phyloP scores from a whole-genome alignment of 2,113 vertebrate species.

The Leucopternis melanops region DNA sequence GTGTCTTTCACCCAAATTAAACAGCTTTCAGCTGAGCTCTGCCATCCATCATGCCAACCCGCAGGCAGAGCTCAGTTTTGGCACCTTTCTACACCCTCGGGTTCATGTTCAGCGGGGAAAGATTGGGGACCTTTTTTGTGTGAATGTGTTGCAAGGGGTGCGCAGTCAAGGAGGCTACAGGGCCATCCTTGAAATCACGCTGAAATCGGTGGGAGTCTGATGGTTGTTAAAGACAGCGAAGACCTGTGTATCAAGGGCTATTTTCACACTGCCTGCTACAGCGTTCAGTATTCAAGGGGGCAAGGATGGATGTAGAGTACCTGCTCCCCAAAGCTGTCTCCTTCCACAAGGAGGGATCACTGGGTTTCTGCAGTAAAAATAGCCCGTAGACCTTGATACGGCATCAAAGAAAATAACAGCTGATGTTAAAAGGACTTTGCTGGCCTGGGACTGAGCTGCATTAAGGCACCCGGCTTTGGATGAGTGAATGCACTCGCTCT shows the following conservation, averaged over 20 bases:
- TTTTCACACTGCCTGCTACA: background rate
- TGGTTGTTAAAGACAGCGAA: background rate
- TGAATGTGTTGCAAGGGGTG: background rate
- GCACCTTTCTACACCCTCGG: background rate
- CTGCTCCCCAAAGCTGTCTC: background rate
- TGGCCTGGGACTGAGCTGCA: background rate
- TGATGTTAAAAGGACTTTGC: background rate
- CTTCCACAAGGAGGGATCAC: rapidly evolving
- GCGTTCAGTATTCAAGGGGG: background rate
- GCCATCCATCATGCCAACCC: background rate
- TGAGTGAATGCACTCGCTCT: background rate
- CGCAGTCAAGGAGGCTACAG: rapidly evolving
- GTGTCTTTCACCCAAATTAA: slow-evolving; percentile 59
- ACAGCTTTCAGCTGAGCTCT: slow-evolving; percentile 49
- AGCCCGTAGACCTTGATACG: background rate
- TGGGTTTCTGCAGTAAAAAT: background rate
- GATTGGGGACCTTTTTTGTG: background rate
- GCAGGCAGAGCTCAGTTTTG: background rate
- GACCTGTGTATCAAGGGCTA: background rate
- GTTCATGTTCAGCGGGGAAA: rapidly evolving
- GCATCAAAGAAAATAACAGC: background rate
- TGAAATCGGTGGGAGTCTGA: background rate
- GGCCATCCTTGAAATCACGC: background rate
- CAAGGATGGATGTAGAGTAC: background rate
- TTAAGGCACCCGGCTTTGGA: background rate